phyloP scores from a whole-genome alignment of 2,888 invertebrate species.

The Lobophora halterata region DNA sequence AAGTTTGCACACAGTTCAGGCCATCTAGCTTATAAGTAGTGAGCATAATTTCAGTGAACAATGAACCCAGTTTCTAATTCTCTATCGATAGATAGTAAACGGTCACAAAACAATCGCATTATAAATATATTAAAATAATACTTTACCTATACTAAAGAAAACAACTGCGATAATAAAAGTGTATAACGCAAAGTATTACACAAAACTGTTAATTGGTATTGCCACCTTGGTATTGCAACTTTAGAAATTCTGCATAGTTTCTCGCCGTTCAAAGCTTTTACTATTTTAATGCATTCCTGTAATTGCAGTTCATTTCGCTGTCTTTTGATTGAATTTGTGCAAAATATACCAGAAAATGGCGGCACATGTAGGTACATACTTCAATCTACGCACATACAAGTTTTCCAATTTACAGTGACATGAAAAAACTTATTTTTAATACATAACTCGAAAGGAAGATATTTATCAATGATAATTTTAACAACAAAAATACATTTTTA shows the following conservation, averaged over 20 bases:
- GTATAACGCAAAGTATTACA: constrained; percentile 3
- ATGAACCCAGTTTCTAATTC: constrained; percentile 1
- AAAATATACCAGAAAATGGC: constrained; percentile 19
- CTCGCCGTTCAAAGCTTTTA: background rate
- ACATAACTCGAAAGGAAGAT: constrained; percentile 38
- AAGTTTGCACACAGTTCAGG: constrained; percentile 11
- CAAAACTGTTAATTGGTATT: background rate
- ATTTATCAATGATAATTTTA: constrained; percentile 40
- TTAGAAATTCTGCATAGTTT: background rate
- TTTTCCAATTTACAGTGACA: constrained; percentile 35
- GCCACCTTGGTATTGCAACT: background rate
- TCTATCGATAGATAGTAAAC: too few species aligned
- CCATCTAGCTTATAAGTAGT: constrained; percentile 20
- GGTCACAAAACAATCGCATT: too few species aligned
- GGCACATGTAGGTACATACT: constrained; percentile 31
- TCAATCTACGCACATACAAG: constrained; percentile 26
- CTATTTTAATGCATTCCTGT: constrained; percentile 6
- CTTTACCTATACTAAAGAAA: constrained; percentile 16
- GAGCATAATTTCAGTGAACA: constrained; percentile 4
- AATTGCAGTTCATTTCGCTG: background rate
- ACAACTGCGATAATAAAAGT: constrained; percentile 9
- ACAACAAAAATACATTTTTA: constrained; percentile 45
- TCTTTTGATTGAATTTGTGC: background rate
- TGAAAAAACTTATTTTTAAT: constrained; percentile 27
- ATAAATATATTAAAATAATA: too few species aligned